Evolutionary conservation across 1,140 invertebrate species (phyloP).

Genomic region (Chymomyza costata): DNA sequence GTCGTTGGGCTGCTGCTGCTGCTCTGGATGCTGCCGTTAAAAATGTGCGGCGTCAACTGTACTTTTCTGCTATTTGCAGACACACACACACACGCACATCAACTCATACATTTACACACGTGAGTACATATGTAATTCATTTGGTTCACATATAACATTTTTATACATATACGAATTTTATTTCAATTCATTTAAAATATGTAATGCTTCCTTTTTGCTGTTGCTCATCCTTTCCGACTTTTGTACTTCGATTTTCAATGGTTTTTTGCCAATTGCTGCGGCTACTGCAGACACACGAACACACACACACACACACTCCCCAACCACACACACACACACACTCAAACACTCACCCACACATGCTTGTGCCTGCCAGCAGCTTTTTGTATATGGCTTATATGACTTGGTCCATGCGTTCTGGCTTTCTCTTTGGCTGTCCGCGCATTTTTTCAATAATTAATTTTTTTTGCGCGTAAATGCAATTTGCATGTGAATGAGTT

Average conservation of each 20-base stretch:
- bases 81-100: conserved; percentile 12
- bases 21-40: conserved; percentile 47
- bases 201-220: conserved; percentile 44
- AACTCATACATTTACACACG: not conserved
- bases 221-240: conserved; percentile 52
- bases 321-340: conserved; percentile 9
- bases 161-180: conserved; percentile 70
- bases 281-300: conserved; percentile 21
- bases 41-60: conserved; percentile 69
- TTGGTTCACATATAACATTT: conserved; percentile 46
- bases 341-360: not conserved
- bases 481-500: conserved; percentile 64
- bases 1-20: conserved; percentile 20
- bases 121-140: conserved; percentile 31
- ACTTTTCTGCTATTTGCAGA: conserved; percentile 47
- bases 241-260: conserved; percentile 58
- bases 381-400: too few relatives aligned
- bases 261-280: too few relatives aligned
- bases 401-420: conserved; percentile 13
- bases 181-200: conserved; percentile 73
- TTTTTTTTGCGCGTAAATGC: conserved; percentile 72
- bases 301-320: conserved; percentile 5
- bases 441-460: conserved; percentile 72
- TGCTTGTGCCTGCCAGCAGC: not conserved
- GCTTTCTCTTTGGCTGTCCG: conserved; percentile 20